Evolutionary conservation across 2,113 vertebrate species (phyloP), one percentile per base, ranked within the genome.

Genomic region (Catharus fuscescens): DNA sequence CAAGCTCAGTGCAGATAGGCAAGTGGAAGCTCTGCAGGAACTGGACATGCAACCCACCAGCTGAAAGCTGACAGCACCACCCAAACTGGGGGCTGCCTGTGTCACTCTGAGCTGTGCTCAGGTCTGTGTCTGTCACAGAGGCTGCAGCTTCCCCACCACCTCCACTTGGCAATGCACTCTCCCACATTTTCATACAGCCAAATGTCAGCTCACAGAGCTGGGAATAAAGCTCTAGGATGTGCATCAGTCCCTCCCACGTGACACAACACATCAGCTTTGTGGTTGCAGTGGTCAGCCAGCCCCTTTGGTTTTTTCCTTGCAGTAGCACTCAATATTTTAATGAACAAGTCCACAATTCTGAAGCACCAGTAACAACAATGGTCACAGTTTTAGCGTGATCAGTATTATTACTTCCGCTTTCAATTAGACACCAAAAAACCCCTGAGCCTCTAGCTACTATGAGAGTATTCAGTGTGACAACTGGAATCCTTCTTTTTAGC

Each of bases 11-110:
- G 25, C 40, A 79, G n/a, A 4, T 4, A 47, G 53, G 20, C 14
- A 76, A 38, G 17, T 6, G 8, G 36, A n/a, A 77, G 64, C 26
- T 45, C 56, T 78, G 74, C 32, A 19, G 21, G 1, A 87, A 34
- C 21, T 48, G 56, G 47, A 34, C 8, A 0, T 2, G 7, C 6
- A 80, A 28, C 5, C 20, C 28, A 59, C 10, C 36, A 84, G 26
- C 70, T 47, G 50, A 34, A 34, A 88, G 7, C 0, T 47, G 50
- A 38, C 38, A 85, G 7, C 0, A 0, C 3, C 53, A 19, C 36
- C 42, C 24, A 28, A 17, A 5, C 0, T 21, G n/a, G 31, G 38
- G 23, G 19, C 25, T 81, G 29, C 24, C 34, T 23, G 13, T 25
- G 32, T 24, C 59, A 10, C n/a, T 38, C 40, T 18, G 76, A 52